These are phyloP conservation scores for Brachypodius melanocephalos DNA, from an alignment of 2,113 vertebrate species.

Conservation along the genomic window DNA sequence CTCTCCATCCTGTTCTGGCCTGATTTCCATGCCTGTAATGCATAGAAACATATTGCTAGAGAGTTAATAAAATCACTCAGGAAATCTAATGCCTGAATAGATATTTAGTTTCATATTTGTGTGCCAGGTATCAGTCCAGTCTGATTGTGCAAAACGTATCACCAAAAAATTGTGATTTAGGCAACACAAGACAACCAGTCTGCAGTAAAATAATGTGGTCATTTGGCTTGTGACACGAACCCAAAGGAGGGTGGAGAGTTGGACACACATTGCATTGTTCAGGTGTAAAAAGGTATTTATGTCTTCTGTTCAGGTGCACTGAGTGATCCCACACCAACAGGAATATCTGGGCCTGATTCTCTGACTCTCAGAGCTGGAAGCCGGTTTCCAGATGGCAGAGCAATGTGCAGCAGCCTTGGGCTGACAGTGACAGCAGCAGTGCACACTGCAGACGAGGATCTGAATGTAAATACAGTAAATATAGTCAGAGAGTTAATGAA, in stretches of 20 bases:
- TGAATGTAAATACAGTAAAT: not conserved
- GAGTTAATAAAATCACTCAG: not conserved
- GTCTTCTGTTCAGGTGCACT: not conserved
- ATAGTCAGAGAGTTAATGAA: not conserved
- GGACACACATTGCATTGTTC: not conserved
- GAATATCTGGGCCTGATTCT: not conserved
- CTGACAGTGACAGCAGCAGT: not conserved
- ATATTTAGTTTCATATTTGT: not conserved
- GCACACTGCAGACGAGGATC: not conserved
- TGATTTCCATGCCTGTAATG: not conserved
- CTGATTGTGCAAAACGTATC: not conserved
- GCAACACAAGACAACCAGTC: not conserved
- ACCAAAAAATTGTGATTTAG: not conserved
- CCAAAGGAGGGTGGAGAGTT: not conserved
- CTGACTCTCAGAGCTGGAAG: not conserved
- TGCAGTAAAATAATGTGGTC: not conserved
- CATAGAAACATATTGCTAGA: not conserved
- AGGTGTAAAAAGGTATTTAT: not conserved
- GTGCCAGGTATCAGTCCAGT: not conserved
- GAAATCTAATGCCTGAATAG: not conserved
- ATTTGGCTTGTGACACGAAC: not conserved
- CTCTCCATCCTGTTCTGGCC: not conserved
- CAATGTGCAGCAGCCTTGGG: rapidly evolving
- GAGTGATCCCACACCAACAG: not conserved
- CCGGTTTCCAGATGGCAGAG: not conserved